Conservation (phyloP, 92 coral and sea anemone species). For the Phymanthus crucifer region DNA sequence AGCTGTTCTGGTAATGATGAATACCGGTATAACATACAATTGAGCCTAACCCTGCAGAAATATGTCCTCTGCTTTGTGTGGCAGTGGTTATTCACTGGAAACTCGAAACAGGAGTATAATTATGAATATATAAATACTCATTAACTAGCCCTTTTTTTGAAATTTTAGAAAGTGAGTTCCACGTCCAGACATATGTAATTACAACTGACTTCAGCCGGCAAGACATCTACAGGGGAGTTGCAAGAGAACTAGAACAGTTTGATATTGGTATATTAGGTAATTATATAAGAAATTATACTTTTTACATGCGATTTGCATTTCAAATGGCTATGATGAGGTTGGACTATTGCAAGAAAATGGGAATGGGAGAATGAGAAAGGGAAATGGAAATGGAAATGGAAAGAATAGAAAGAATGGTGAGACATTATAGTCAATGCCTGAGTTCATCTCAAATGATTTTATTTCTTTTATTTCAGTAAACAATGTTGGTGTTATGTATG, state of each 20-base stretch:
- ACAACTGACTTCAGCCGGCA: constrained; percentile 71
- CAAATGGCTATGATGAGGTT: too few species aligned
- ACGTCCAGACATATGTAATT: constrained; percentile 57
- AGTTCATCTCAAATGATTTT: background rate
- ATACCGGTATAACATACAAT: too few species aligned
- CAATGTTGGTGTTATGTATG: constrained; percentile 94
- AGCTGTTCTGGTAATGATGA: too few species aligned
- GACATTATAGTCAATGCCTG: background rate
- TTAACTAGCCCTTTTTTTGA: too few species aligned
- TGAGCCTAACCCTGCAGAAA: too few species aligned
- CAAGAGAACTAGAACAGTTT: constrained; percentile 45
- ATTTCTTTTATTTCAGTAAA: constrained; percentile 61
- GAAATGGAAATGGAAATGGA: too few species aligned
- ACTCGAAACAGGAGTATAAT: background rate
- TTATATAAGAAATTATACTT: background rate
- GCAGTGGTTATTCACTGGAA: too few species aligned
- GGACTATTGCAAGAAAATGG: too few species aligned
- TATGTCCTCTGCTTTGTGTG: too few species aligned
- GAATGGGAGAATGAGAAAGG: too few species aligned
- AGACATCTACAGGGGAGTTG: constrained; percentile 66
- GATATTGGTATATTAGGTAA: constrained; percentile 91
- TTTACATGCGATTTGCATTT: too few species aligned
- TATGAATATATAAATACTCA: background rate
- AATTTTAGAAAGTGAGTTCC: constrained; percentile 51
- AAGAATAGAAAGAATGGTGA: too few species aligned